Percentiles rank a stretch among this genome's conserved stretches.
Evolutionary conservation across 2,113 vertebrate genomes (phyloP).

Genomic region (Thunnus thynnus): DNA sequence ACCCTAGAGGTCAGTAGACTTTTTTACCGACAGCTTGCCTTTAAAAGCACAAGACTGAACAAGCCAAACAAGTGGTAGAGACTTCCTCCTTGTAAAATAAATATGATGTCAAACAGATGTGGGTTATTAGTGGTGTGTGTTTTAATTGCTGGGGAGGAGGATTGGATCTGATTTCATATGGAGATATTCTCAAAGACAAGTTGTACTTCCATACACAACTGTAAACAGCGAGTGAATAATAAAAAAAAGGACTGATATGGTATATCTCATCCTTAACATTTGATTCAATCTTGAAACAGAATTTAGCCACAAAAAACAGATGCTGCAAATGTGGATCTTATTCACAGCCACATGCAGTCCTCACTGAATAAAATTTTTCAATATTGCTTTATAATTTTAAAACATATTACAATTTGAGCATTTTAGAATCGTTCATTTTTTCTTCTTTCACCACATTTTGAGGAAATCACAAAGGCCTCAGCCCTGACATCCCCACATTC

Average conservation of each 20-base stretch:
- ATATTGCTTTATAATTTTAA: background rate
- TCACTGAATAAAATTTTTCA: background rate
- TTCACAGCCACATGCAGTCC: background rate
- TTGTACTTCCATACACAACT: constrained; percentile 9
- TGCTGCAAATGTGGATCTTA: background rate
- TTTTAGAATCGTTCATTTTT: background rate
- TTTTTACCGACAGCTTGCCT: constrained; percentile 10
- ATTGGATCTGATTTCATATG: constrained; percentile 64
- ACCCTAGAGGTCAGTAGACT: background rate
- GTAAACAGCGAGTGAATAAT: constrained; percentile 20
- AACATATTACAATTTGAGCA: background rate
- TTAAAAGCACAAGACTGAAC: constrained; percentile 13
- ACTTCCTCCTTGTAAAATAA: constrained; percentile 70
- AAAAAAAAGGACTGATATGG: constrained; percentile 16
- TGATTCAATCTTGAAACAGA: constrained; percentile 23
- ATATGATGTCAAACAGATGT: constrained; percentile 77
- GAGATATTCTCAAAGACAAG: constrained; percentile 49
- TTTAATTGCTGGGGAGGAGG: constrained; percentile 71
- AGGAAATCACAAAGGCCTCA: background rate
- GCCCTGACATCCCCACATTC: constrained; percentile 23
- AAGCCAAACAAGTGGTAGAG: constrained; percentile 55
- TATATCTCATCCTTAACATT: constrained; percentile 29
- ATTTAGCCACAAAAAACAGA: background rate
- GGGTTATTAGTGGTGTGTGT: constrained; percentile 68
- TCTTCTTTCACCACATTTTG: background rate